phyloP scores from a whole-genome alignment of 2,113 vertebrate genomes.

The Cromileptes altivelis region DNA sequence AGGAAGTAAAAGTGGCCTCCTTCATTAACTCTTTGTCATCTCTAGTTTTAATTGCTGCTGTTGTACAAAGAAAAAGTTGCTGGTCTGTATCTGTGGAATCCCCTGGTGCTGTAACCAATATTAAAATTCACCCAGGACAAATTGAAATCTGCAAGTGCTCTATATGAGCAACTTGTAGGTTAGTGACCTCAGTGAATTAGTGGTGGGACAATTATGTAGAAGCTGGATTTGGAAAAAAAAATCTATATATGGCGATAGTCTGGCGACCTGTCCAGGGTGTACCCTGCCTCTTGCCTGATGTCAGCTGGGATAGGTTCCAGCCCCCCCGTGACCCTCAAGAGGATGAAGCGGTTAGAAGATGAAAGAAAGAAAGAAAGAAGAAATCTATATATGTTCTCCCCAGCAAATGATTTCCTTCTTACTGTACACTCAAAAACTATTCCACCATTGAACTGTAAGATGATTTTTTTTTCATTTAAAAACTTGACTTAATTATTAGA shows the following conservation, averaged over 20 bases:
- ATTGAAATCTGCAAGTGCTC: background rate
- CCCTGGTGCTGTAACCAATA: background rate
- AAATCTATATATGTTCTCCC: background rate
- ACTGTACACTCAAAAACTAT: background rate
- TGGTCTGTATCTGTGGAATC: background rate
- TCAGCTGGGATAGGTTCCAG: too few relatives aligned
- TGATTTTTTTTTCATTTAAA: background rate
- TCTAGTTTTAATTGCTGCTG: conserved; percentile 21
- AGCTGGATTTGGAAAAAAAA: background rate
- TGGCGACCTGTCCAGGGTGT: too few relatives aligned
- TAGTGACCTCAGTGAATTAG: background rate
- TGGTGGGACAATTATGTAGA: background rate
- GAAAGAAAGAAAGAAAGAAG: background rate
- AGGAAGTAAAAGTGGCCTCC: conserved; percentile 53
- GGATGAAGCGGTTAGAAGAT: too few relatives aligned
- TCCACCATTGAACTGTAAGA: background rate
- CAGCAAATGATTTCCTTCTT: background rate
- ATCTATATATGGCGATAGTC: too few relatives aligned
- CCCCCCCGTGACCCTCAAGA: too few relatives aligned
- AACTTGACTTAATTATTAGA: background rate
- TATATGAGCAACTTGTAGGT: background rate
- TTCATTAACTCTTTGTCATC: conserved; percentile 39
- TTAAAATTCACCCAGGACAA: background rate
- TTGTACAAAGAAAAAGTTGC: background rate
- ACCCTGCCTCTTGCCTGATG: too few relatives aligned